Conservation (phyloP, 1,140 invertebrate genomes). For the Heliconius melpomene region DNA sequence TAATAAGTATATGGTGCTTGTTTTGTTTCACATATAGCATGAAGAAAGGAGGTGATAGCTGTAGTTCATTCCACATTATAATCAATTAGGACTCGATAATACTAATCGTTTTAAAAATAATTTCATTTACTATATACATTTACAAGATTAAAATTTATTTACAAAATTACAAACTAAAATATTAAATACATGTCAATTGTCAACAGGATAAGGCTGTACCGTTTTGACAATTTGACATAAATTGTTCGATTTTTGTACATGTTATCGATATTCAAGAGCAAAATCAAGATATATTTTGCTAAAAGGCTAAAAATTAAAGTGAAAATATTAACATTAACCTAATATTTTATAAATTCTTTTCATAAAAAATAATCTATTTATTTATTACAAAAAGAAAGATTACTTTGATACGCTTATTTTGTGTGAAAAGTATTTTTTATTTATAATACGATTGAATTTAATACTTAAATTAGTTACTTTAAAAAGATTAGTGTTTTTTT, state of each 20-base stretch:
- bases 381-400: too few species aligned
- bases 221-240: too few species aligned
- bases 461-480: too few species aligned
- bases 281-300: neutral
- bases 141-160: neutral
- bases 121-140: neutral
- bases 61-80: constrained; percentile 51
- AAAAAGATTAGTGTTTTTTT: too few species aligned
- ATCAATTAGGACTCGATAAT: neutral
- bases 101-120: neutral
- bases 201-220: too few species aligned
- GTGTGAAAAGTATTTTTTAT: too few species aligned
- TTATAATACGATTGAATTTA: too few species aligned
- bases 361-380: neutral
- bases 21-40: constrained; percentile 16
- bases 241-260: neutral
- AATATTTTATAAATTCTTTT: neutral
- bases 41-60: constrained; percentile 32
- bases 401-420: too few species aligned
- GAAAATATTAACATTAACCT: too few species aligned
- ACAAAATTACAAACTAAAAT: neutral
- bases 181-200: too few species aligned
- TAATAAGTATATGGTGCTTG: constrained; percentile 28
- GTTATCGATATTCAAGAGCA: neutral
- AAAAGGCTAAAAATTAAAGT: too few species aligned